phyloP scores from a whole-genome alignment of 2,113 vertebrate species.

The Cromileptes altivelis region DNA sequence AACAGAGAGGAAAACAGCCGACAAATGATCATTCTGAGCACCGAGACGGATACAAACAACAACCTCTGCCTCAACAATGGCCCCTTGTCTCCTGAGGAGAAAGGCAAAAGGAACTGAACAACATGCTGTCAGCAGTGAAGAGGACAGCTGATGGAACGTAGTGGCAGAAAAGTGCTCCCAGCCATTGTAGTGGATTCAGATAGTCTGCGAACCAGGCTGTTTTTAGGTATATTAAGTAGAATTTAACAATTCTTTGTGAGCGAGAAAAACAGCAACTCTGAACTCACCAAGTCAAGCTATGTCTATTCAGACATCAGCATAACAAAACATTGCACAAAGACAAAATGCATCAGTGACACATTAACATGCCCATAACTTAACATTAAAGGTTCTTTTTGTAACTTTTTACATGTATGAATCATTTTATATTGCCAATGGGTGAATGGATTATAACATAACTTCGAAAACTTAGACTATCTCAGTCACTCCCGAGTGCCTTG shows the following conservation, averaged over 20 bases:
- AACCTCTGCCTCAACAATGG: conserved; percentile 40
- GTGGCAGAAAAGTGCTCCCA: conserved; percentile 30
- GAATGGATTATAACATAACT: no score
- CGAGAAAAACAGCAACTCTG: neutral
- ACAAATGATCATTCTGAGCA: conserved; percentile 45
- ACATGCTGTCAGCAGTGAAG: conserved; percentile 25
- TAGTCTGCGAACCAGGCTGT: conserved; percentile 5
- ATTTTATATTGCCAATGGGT: no score
- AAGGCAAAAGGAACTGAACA: conserved; percentile 35
- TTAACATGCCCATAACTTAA: no score
- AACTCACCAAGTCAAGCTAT: neutral
- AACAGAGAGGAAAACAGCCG: conserved; percentile 27
- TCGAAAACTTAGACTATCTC: no score
- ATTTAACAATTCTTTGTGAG: conserved; percentile 27
- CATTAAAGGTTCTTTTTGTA: no score
- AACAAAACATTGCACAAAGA: neutral
- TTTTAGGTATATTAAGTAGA: conserved; percentile 1
- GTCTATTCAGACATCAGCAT: neutral
- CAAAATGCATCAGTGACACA: conserved; percentile 1
- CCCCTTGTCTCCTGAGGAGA: conserved; percentile 38
- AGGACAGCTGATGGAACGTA: conserved; percentile 39
- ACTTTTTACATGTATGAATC: no score
- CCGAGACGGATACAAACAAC: conserved; percentile 48
- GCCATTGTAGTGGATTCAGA: conserved; percentile 6
- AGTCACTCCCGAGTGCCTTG: no score